Evolutionary conservation across 1,140 invertebrate genomes (phyloP).

Genomic region (Yoshiicerus persimilis): DNA sequence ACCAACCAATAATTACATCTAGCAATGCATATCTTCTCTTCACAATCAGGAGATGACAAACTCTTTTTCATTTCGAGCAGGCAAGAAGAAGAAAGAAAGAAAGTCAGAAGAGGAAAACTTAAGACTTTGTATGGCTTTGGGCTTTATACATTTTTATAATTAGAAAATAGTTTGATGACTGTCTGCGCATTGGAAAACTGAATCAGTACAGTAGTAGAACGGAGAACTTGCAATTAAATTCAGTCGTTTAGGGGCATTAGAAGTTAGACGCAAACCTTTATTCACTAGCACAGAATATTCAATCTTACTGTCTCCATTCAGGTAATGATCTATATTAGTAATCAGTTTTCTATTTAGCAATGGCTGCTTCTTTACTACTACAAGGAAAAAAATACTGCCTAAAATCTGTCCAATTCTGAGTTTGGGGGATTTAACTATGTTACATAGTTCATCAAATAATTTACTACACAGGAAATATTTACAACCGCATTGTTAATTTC

Average conservation of each 20-base stretch:
- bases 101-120: neutral
- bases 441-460: too few species aligned
- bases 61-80: neutral
- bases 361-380: too few species aligned
- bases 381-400: too few species aligned
- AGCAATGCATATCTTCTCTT: neutral
- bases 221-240: neutral
- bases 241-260: neutral
- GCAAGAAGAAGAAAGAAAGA: neutral
- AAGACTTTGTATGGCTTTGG: neutral
- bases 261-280: too few species aligned
- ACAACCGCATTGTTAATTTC: too few species aligned
- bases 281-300: neutral
- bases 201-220: neutral
- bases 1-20: neutral
- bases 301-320: neutral
- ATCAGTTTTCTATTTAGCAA: too few species aligned
- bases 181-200: neutral
- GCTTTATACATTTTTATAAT: neutral
- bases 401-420: too few species aligned
- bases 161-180: neutral
- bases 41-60: neutral
- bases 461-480: too few species aligned
- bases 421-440: too few species aligned
- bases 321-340: too few species aligned